Conservation (phyloP, 2,113 vertebrate species). For the Podarcis muralis region DNA sequence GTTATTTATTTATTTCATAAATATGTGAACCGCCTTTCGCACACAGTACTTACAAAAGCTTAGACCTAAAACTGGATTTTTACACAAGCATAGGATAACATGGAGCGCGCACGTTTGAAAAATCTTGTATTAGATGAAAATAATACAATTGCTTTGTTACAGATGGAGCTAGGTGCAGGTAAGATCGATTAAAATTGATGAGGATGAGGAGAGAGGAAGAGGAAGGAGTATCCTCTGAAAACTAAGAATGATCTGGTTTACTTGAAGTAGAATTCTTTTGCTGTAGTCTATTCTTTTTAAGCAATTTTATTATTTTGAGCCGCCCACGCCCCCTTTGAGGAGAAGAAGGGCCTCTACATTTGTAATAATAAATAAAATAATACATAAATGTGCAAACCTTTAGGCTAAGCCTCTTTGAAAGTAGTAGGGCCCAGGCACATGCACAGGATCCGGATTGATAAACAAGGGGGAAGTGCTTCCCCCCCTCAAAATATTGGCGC, state of each 20-base stretch:
- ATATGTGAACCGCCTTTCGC: too few relatives aligned
- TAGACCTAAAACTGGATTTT: neutral
- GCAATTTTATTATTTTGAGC: neutral
- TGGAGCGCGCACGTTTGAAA: too few relatives aligned
- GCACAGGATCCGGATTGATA: neutral
- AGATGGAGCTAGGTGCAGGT: neutral
- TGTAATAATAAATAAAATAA: too few relatives aligned
- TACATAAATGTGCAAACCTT: neutral
- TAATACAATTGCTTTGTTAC: neutral
- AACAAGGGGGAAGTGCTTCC: too few relatives aligned
- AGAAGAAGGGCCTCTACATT: too few relatives aligned
- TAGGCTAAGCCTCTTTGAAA: neutral
- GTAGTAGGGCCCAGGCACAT: neutral
- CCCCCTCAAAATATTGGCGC: neutral
- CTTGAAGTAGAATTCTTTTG: neutral
- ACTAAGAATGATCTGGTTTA: neutral
- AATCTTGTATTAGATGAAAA: too few relatives aligned
- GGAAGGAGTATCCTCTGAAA: neutral
- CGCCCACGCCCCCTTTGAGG: neutral
- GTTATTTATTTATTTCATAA: too few relatives aligned
- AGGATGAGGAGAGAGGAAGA: neutral
- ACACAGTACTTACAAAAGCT: neutral
- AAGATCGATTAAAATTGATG: too few relatives aligned
- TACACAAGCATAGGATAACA: neutral
- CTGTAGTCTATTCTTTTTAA: neutral